Conservation (phyloP, 2,113 vertebrate genomes). For the Budorcas taxicolor region DNA sequence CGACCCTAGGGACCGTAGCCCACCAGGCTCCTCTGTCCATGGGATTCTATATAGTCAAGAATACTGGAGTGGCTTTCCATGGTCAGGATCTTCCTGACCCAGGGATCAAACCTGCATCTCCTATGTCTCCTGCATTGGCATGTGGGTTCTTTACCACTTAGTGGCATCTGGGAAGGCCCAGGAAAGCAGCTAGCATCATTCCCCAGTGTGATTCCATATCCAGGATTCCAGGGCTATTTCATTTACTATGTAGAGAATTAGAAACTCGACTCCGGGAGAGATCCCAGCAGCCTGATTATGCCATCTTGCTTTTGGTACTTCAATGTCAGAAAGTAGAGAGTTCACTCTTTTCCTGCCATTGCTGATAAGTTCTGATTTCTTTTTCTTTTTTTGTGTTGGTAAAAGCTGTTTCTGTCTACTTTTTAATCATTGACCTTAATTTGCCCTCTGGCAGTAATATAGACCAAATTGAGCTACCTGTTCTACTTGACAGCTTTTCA, state of each 20-base stretch:
- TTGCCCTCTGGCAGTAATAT: constrained; percentile 12
- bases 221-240: not conserved
- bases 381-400: not conserved
- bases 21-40: not conserved
- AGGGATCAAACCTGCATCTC: not conserved
- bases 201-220: not conserved
- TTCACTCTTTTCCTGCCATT: not conserved
- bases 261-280: not conserved
- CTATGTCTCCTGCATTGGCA: not conserved
- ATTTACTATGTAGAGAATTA: not conserved
- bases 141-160: not conserved
- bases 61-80: not conserved
- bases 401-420: not conserved
- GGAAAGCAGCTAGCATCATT: not conserved
- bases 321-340: not conserved
- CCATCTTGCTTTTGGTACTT: not conserved
- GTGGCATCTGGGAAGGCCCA: not conserved
- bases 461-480: constrained; percentile 39
- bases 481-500: constrained; percentile 47
- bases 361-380: not conserved
- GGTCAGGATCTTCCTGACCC: not conserved
- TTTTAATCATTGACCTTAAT: constrained; percentile 31
- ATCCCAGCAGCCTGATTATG: not conserved
- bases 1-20: fast-evolving
- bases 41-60: not conserved